A percentile compares a stretch with the other conserved stretches of the same genome.
phyloP scores from a whole-genome alignment of 2,113 vertebrate genomes.

The Ibidorhyncha struthersii region DNA sequence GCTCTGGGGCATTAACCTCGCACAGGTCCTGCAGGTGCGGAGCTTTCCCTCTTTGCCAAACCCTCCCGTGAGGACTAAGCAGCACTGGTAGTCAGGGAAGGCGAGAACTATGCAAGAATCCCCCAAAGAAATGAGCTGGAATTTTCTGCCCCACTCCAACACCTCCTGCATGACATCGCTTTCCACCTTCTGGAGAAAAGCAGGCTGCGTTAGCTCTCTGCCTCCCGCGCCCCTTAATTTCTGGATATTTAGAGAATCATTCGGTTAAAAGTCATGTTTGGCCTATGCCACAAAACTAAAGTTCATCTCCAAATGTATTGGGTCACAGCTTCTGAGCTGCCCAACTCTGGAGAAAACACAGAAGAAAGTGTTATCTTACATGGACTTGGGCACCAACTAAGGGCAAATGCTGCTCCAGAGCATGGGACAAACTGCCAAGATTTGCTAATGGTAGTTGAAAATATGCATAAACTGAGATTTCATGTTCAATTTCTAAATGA shows the following conservation, averaged over 20 bases:
- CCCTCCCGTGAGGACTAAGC: neutral
- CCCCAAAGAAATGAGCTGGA: neutral
- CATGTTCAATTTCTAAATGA: neutral
- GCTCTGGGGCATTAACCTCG: neutral
- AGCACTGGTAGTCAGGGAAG: neutral
- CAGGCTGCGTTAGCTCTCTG: rapidly evolving
- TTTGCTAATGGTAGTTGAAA: neutral
- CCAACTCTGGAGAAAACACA: neutral
- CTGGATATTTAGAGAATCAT: neutral
- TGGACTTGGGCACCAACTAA: neutral
- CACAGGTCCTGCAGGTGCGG: neutral
- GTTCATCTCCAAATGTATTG: neutral
- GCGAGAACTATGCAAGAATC: neutral
- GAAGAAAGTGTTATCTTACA: neutral
- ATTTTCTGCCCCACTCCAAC: neutral
- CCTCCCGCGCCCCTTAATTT: neutral
- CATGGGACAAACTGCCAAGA: neutral
- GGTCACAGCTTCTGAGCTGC: neutral
- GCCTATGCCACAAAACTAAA: neutral
- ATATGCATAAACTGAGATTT: neutral
- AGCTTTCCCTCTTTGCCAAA: neutral
- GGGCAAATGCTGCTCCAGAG: neutral
- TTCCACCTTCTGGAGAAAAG: neutral
- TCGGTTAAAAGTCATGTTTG: neutral
- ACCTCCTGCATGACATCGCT: neutral